Base-by-base conservation (phyloP, 37 sponge, comb jelly and placozoan genomes). In the Ianthella basta region DNA sequence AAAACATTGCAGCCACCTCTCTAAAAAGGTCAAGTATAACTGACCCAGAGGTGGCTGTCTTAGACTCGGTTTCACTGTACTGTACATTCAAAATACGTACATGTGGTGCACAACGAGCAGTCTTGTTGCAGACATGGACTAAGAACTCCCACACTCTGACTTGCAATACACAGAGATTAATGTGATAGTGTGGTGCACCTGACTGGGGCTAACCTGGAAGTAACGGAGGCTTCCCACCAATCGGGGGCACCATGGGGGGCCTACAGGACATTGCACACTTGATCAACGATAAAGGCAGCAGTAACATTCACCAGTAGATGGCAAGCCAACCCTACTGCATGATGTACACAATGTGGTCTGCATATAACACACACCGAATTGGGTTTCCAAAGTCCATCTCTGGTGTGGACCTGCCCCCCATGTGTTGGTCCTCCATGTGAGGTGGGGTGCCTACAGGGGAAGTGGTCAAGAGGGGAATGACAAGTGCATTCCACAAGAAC, bases 401-500 rank as follows among this genome's bases (percentile, higher is more conserved):
- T 36, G 78, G 78, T 3, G 78, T 75, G 21, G 78, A 75, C 54
- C 78, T 1, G n/a, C 78, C 78, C 44, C 40, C 78, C 29, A 27
- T 61, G 24, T 61, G 50, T 8, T 44, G 24, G 10, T 27, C 29
- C 4, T 61, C 64, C 64, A 61, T 61, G 21, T 39, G 78, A 41
- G 78, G 78, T 40, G 78, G 78, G 21, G 78, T 75, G 1, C 54
- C 78, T 75, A 75, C 37, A 12, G 15, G 27, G 29, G 1, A 2
- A n/a, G 4, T 13, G 27, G 25, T 2, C 50, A 44, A 44, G 8
- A 44, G n/a, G n/a, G n/a, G n/a, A n/a, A n/a, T n/a, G n/a, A n/a
- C n/a, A n/a, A n/a, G n/a, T n/a, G n/a, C n/a, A n/a, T n/a, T n/a
- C n/a, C n/a, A n/a, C n/a, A n/a, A n/a, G n/a, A n/a, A n/a, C n/a